Evolutionary conservation across 2,888 invertebrate genomes (phyloP).

Genomic region (Alentia gelatinosa): DNA sequence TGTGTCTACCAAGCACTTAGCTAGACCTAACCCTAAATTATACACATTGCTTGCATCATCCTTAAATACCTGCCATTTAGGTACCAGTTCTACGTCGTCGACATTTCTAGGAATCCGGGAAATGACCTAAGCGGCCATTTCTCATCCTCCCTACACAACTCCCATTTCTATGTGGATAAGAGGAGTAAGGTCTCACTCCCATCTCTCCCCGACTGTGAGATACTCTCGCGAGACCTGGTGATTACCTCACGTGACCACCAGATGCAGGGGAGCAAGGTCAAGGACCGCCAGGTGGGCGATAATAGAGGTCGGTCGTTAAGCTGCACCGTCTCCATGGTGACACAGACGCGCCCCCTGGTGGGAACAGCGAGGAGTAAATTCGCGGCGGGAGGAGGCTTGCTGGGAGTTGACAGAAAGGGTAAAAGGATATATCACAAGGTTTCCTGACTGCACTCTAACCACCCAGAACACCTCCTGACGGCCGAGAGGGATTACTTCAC

Average conservation of each 20-base stretch:
- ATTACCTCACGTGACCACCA: slow-evolving; percentile 3
- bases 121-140: background rate
- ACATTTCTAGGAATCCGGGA: background rate
- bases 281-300: slow-evolving; percentile 16
- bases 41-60: too few species aligned
- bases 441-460: background rate
- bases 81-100: background rate
- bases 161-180: background rate
- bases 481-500: too few species aligned
- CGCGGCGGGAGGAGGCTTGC: background rate
- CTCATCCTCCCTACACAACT: background rate
- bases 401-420: slow-evolving; percentile 3
- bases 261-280: background rate
- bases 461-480: background rate
- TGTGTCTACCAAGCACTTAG: too few species aligned
- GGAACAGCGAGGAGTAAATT: background rate
- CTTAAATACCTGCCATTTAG: background rate
- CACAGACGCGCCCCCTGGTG: background rate
- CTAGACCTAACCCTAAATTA: too few species aligned
- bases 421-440: background rate
- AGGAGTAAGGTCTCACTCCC: too few species aligned
- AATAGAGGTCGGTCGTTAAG: background rate
- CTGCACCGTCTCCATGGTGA: background rate
- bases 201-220: too few species aligned
- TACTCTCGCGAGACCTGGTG: background rate